Evolutionary conservation across 2,888 invertebrate species (phyloP).

Genomic region (Plebejus argus): DNA sequence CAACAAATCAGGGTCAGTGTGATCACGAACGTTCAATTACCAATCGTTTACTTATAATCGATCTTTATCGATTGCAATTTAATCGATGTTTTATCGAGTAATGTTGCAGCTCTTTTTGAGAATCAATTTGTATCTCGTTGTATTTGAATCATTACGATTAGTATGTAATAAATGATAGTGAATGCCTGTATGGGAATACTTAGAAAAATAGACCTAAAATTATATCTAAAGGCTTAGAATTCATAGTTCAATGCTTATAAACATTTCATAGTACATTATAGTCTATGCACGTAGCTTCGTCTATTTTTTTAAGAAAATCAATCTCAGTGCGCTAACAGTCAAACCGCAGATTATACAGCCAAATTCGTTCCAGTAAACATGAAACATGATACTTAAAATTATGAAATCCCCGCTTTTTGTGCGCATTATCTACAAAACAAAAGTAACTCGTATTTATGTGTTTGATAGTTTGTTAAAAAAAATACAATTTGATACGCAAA

Average conservation of each 20-base stretch:
- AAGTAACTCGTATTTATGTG: neutral
- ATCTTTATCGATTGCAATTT: conserved; percentile 37
- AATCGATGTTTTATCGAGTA: conserved; percentile 30
- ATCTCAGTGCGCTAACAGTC: neutral
- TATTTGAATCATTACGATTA: neutral
- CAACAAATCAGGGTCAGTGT: conserved; percentile 43
- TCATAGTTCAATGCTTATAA: neutral
- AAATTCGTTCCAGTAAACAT: neutral
- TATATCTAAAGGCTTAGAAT: neutral
- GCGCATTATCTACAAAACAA: neutral
- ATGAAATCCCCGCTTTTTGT: conserved; percentile 3
- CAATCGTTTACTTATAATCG: conserved; percentile 33
- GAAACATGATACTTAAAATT: neutral
- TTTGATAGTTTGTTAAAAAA: conserved; percentile 13
- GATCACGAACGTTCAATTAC: conserved; percentile 42
- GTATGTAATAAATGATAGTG: neutral
- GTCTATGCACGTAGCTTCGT: neutral
- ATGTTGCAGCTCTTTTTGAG: conserved; percentile 4
- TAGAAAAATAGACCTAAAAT: neutral
- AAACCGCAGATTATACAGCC: neutral
- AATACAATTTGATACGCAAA: conserved; percentile 16
- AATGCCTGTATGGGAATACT: neutral
- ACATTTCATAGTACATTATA: neutral
- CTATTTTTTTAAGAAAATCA: neutral
- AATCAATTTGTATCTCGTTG: neutral